A percentile compares a stretch with the other conserved stretches of the same genome.
phyloP scores from a whole-genome alignment of 2,113 vertebrate genomes.

The Maccullochella peelii region DNA sequence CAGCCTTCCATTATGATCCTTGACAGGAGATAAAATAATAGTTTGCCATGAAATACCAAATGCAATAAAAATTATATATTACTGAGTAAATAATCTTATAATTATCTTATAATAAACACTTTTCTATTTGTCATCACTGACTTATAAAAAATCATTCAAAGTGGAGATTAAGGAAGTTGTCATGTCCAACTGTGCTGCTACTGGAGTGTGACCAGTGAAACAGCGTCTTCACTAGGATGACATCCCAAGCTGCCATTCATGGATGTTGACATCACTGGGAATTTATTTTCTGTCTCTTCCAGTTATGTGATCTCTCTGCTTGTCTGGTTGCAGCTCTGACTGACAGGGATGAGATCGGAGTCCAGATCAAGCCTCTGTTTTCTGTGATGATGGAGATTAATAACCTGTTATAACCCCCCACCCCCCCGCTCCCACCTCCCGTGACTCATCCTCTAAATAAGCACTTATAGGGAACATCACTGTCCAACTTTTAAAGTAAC shows the following conservation, averaged over 20 bases:
- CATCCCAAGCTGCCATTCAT: not conserved
- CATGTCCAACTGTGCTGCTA: not conserved
- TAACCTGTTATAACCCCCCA: slow-evolving; percentile 51
- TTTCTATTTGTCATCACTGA: not conserved
- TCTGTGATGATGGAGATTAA: slow-evolving; percentile 48
- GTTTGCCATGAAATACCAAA: not conserved
- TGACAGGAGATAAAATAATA: slow-evolving; percentile 1
- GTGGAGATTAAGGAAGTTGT: not conserved
- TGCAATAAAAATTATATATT: not conserved
- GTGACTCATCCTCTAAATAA: slow-evolving; percentile 55
- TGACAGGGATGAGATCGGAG: slow-evolving; percentile 46
- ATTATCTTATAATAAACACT: not conserved
- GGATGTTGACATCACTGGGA: not conserved
- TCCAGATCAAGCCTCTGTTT: slow-evolving; percentile 50
- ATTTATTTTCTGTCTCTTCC: slow-evolving; percentile 28
- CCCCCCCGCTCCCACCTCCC: slow-evolving; percentile 8
- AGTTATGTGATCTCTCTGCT: not conserved
- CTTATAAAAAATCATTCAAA: not conserved
- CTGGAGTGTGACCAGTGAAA: slow-evolving; percentile 17
- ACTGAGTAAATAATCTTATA: not conserved
- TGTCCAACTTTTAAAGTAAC: slow-evolving; percentile 10
- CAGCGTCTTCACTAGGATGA: not conserved
- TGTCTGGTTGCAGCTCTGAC: slow-evolving; percentile 35
- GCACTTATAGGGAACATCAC: slow-evolving; percentile 32
- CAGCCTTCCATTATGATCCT: not conserved